These are phyloP conservation scores for Drosophila quinaria DNA, from an alignment of 2,888 invertebrate species.

Conservation along the genomic window DNA sequence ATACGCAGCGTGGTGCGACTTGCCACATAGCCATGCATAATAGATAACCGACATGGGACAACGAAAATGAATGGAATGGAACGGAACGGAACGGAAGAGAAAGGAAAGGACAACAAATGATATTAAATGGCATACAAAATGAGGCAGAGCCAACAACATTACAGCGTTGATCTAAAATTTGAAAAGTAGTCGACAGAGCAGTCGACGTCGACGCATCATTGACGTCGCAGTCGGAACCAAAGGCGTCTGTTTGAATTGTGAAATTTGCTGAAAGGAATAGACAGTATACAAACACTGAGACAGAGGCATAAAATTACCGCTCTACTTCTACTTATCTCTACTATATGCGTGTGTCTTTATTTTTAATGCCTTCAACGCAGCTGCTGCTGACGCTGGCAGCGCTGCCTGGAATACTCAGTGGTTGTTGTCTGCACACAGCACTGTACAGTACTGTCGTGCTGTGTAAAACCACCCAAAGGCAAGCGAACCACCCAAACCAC, in stretches of 20 bases:
- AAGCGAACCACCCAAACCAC: slow-evolving; percentile 32
- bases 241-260: slow-evolving; percentile 50
- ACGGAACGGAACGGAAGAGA: slow-evolving; percentile 24
- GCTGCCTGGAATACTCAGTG: slow-evolving; percentile 52
- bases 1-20: slow-evolving; percentile 67
- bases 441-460: not conserved
- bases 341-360: slow-evolving; percentile 53
- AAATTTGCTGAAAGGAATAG: slow-evolving; percentile 47
- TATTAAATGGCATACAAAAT: slow-evolving; percentile 80
- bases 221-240: slow-evolving; percentile 25
- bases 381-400: slow-evolving; percentile 54
- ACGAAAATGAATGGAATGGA: slow-evolving; percentile 22
- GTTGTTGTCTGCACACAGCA: slow-evolving; percentile 51
- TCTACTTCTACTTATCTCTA: slow-evolving; percentile 57
- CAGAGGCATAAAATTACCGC: slow-evolving; percentile 65
- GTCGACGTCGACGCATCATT: slow-evolving; percentile 16
- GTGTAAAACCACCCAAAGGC: slow-evolving; percentile 49
- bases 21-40: slow-evolving; percentile 51
- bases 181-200: slow-evolving; percentile 54
- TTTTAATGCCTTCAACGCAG: slow-evolving; percentile 70
- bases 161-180: slow-evolving; percentile 76
- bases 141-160: slow-evolving; percentile 54
- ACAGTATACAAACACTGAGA: slow-evolving; percentile 27
- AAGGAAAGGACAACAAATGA: slow-evolving; percentile 60
- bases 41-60: slow-evolving; percentile 57